Conservation (phyloP, 2,113 vertebrate species). For the Phylloscopus whistleri region DNA sequence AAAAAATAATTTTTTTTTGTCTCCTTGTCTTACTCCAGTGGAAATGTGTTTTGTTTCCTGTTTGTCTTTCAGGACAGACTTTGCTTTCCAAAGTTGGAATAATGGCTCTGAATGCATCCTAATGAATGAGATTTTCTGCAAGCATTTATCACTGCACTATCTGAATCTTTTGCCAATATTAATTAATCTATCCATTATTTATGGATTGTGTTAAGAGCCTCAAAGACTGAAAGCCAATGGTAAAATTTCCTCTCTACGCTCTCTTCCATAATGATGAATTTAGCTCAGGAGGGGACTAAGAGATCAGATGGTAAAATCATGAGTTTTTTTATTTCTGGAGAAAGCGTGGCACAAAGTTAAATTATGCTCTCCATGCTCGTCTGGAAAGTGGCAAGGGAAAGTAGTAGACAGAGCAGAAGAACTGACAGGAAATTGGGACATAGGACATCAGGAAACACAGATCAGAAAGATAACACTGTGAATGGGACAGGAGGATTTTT, state of each 20-base stretch:
- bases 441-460: background rate
- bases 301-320: background rate
- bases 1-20: background rate
- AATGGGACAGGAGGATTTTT: background rate
- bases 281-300: background rate
- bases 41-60: background rate
- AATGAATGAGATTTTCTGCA: background rate
- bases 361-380: background rate
- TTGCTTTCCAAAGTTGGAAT: background rate
- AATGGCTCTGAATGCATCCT: background rate
- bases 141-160: background rate
- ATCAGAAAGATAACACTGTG: background rate
- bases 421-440: background rate
- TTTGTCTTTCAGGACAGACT: background rate
- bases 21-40: background rate
- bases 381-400: background rate
- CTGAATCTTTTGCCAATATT: background rate
- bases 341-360: background rate
- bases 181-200: slow-evolving; percentile 40
- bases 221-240: background rate
- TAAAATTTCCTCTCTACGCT: background rate
- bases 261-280: background rate
- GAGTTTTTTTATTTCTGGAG: background rate
- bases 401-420: background rate
- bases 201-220: background rate